Conservation (phyloP, 2,113 vertebrate genomes). For the Bufo gargarizans region DNA sequence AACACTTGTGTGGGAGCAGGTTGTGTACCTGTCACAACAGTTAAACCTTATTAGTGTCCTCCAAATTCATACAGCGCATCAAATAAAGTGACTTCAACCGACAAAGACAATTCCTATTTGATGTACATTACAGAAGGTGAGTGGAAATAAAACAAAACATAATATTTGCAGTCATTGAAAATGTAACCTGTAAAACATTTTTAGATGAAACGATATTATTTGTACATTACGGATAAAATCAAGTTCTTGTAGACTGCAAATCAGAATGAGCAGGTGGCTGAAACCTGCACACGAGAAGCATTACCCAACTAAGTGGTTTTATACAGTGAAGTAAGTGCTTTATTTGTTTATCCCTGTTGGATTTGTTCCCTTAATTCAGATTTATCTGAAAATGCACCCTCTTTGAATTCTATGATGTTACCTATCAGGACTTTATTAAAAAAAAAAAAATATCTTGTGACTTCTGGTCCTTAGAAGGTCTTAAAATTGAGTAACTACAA, state of each 20-base stretch:
- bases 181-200: neutral
- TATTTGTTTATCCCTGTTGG: neutral
- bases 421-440: no score
- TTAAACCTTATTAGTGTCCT: conserved; percentile 40
- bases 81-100: conserved; percentile 45
- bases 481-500: no score
- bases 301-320: neutral
- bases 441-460: no score
- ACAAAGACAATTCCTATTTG: conserved; percentile 51
- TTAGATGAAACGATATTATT: conserved; percentile 21
- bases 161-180: conserved; percentile 19
- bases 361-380: neutral
- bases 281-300: neutral
- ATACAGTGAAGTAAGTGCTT: neutral
- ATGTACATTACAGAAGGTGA: conserved; percentile 34
- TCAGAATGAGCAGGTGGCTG: neutral
- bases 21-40: conserved; percentile 47
- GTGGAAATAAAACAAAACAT: conserved; percentile 23
- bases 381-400: neutral
- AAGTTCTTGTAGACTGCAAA: conserved; percentile 2
- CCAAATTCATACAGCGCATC: neutral
- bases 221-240: conserved; percentile 9
- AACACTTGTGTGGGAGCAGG: conserved; percentile 36
- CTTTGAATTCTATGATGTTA: no score
- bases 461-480: no score